phyloP scores from a whole-genome alignment of 2,888 invertebrate genomes.

The Ceraclea dissimilis region DNA sequence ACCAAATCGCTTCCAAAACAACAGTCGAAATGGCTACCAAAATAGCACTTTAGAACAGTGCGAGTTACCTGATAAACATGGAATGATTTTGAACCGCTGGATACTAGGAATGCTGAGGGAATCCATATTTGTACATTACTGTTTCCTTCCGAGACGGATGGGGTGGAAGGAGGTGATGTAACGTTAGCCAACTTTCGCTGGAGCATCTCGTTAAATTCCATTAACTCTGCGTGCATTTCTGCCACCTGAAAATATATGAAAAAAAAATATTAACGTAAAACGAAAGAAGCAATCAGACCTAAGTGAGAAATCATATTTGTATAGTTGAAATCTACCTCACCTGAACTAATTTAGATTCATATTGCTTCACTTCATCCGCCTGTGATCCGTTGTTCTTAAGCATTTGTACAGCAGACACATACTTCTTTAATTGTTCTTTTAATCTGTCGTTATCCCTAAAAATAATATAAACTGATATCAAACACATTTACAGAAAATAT shows the following conservation, averaged over 20 bases:
- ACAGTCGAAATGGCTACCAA: no score
- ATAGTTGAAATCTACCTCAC: slow-evolving; percentile 36
- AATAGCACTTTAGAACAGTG: no score
- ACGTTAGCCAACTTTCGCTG: slow-evolving; percentile 59
- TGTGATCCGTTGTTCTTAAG: slow-evolving; percentile 52
- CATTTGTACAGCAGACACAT: slow-evolving; percentile 84
- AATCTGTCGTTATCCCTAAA: slow-evolving; percentile 73
- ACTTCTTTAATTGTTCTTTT: slow-evolving; percentile 77
- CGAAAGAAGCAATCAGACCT: no score
- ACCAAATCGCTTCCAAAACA: no score
- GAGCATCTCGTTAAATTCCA: slow-evolving; percentile 83
- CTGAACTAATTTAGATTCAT: slow-evolving; percentile 81
- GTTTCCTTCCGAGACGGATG: slow-evolving; percentile 29
- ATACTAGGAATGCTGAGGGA: slow-evolving; percentile 72
- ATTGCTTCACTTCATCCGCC: slow-evolving; percentile 66
- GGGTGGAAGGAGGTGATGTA: slow-evolving; percentile 32
- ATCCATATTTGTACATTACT: slow-evolving; percentile 76
- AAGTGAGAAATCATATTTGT: no score
- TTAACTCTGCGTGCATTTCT: slow-evolving; percentile 89
- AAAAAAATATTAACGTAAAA: no score
- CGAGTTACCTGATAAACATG: slow-evolving; percentile 79
- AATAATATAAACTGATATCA: background rate
- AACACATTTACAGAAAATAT: background rate
- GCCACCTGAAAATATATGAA: slow-evolving; percentile 71
- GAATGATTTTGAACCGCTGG: slow-evolving; percentile 61